Evolutionary conservation across 2,888 invertebrate species (phyloP).

Genomic region (Ochropleura leucogaster): DNA sequence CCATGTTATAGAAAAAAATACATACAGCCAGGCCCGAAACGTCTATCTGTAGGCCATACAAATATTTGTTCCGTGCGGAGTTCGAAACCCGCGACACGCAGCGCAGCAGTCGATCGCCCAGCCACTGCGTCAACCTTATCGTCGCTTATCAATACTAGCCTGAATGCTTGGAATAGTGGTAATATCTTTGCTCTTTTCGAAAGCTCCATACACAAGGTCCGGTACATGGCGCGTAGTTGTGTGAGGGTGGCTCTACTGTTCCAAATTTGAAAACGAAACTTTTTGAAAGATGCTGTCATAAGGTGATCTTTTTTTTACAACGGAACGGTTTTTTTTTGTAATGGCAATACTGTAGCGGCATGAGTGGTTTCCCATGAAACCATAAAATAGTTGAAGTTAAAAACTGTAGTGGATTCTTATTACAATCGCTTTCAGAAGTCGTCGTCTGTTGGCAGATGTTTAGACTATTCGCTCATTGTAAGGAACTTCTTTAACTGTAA

Average conservation of each 20-base stretch:
- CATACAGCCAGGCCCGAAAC: too few species aligned
- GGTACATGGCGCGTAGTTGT: not conserved
- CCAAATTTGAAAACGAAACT: not conserved
- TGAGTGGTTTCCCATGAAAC: not conserved
- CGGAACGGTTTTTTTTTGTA: not conserved
- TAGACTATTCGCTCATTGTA: too few species aligned
- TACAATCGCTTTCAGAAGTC: not conserved
- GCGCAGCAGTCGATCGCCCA: too few species aligned
- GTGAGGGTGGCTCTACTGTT: not conserved
- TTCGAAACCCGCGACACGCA: too few species aligned
- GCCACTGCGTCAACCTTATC: too few species aligned
- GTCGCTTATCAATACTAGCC: not conserved
- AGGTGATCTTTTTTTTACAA: not conserved
- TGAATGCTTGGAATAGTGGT: not conserved
- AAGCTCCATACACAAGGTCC: not conserved
- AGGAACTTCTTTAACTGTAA: too few species aligned
- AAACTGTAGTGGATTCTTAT: not conserved
- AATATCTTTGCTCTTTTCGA: not conserved
- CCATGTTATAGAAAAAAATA: too few species aligned
- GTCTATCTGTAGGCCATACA: too few species aligned
- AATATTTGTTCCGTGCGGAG: too few species aligned
- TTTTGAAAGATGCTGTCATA: not conserved
- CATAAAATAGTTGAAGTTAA: too few species aligned
- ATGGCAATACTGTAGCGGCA: not conserved
- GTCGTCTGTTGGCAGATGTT: too few species aligned